Percentiles rank a stretch among this genome's conserved stretches.
Evolutionary conservation across 2,888 invertebrate genomes (phyloP).

Genomic region (Nesidiocoris tenuis): DNA sequence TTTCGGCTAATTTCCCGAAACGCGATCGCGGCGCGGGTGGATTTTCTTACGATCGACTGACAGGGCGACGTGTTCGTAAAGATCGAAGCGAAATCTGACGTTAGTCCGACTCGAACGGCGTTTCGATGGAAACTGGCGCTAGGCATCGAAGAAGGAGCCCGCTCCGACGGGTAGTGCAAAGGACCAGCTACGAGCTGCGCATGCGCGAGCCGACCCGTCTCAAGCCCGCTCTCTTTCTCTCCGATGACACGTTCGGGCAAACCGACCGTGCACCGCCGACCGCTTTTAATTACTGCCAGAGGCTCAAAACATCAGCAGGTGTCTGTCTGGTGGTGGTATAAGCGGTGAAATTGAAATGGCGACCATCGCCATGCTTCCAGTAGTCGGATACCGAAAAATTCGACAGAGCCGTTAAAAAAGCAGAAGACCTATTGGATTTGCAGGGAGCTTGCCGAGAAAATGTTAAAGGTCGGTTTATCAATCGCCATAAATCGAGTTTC

Average conservation of each 20-base stretch:
- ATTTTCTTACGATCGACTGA: not conserved
- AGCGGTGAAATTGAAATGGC: not conserved
- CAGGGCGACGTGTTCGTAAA: not conserved
- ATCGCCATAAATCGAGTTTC: too few species aligned
- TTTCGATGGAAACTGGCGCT: slow-evolving; percentile 13
- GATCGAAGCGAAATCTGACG: slow-evolving; percentile 6
- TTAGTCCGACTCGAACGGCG: not conserved
- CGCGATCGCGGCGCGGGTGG: not conserved
- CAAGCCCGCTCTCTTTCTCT: not conserved
- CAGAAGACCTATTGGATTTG: too few species aligned
- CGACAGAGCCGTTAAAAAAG: too few species aligned
- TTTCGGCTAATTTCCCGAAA: too few species aligned
- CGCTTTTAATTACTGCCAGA: slow-evolving; percentile 31
- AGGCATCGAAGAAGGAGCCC: slow-evolving; percentile 2
- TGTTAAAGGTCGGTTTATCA: too few species aligned
- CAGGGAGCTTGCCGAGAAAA: too few species aligned
- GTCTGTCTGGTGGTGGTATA: not conserved
- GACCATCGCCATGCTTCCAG: too few species aligned
- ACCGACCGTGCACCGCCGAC: not conserved
- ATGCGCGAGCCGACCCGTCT: not conserved
- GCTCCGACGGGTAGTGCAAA: slow-evolving; percentile 2
- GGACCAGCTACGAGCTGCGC: not conserved
- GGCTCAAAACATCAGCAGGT: not conserved
- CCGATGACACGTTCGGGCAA: not conserved
- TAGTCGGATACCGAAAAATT: too few species aligned